phyloP scores from a whole-genome alignment of 2,797 vertebrate species.

The Numenius phaeopus region DNA sequence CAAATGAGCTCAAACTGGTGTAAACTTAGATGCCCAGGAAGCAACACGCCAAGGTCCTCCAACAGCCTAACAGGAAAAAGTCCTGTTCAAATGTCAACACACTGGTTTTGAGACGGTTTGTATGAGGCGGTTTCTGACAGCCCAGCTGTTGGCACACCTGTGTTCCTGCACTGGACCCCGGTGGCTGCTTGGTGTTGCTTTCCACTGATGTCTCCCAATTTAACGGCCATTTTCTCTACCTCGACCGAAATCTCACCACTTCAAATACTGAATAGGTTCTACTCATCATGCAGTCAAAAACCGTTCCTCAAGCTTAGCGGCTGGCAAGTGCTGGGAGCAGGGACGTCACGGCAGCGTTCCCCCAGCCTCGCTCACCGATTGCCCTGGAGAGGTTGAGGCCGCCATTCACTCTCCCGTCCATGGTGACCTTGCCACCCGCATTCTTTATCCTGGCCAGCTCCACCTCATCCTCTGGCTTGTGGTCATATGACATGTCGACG shows the following conservation, averaged over 20 bases:
- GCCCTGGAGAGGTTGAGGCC: constrained; percentile 98
- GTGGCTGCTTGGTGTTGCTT: not conserved
- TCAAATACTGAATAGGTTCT: not conserved
- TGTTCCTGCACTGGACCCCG: not conserved
- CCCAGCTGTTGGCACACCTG: not conserved
- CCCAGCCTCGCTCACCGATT: constrained; percentile 83
- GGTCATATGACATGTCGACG: constrained; percentile 97
- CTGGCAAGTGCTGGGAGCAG: not conserved
- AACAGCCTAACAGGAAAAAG: not conserved
- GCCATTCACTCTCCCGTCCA: constrained; percentile 97
- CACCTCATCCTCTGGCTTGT: constrained; percentile 97
- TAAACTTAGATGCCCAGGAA: not conserved
- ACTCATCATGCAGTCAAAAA: no score
- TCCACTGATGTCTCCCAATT: not conserved
- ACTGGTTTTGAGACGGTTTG: not conserved
- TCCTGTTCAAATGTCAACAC: not conserved
- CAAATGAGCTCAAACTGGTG: not conserved
- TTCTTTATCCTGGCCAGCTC: constrained; percentile 97
- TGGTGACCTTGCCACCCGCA: constrained; percentile 96
- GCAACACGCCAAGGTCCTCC: not conserved
- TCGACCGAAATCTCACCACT: not conserved
- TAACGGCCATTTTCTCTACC: fast-evolving
- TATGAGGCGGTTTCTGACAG: not conserved
- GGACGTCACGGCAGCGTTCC: not conserved
- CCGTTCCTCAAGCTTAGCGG: fast-evolving